Evolutionary conservation across 2,888 invertebrate genomes (phyloP), one percentile per base, ranked within the genome.

Genomic region (Empis stercorea): DNA sequence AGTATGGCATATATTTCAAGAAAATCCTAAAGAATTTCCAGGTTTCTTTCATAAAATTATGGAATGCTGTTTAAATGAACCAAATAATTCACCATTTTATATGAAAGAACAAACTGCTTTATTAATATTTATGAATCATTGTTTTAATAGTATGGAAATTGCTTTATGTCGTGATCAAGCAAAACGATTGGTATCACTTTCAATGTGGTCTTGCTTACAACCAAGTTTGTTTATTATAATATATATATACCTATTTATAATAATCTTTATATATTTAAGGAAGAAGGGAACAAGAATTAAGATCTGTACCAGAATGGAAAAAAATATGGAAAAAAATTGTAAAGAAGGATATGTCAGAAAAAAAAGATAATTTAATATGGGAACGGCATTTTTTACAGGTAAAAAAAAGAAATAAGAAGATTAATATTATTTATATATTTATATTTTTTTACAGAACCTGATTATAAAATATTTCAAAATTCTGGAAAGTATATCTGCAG

Each of bases 61-160:
- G 17, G 75, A 78, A 48, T 77, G 84, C 0, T 83, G 87, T 56
- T 66, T 96, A 6, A 64, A 71, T 4, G 59, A 64, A 2, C 47
- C 58, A 15, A 69, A 71, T 53, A 71, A 73, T 59, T 58, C 70
- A 49, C 38, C 52, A 3, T 36, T 49, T 3, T 49, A 56, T 43
- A 68, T 80, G 41, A 74, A 77, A 30, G 96, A 97, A 63, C 88
- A 93, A 66, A 93, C 89, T 0, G 81, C 87, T 0, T 66, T 97
- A 43, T 74, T 99, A 13, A 77, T 94, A 36, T 96, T 99, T 66
- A 73, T 99, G 3, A 94, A 93, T 68, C 93, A 96, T 64, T 92
- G 94, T 63, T 96, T 97, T 61, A 95, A 95, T 61, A 95, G 95
- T 57, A 87, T 99, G 84, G 97, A 99, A 73, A 87, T 95, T 46